Percentiles rank a stretch among this genome's conserved stretches.
These are phyloP conservation scores for Pangasius larnaudii DNA, from an alignment of 2,797 vertebrate genomes.

Conservation along the genomic window DNA sequence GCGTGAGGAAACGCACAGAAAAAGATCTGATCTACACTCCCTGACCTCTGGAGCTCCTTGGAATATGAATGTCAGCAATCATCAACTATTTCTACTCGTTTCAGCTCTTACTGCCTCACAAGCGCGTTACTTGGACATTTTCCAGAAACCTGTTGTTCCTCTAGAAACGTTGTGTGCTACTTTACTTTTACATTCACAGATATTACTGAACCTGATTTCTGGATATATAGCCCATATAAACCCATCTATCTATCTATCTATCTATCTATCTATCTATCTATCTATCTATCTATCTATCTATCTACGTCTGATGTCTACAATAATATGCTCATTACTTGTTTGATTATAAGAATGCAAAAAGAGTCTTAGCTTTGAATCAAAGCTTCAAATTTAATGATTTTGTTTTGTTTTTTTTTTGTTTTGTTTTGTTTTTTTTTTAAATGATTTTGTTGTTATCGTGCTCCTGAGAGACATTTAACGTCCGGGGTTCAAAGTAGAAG, in stretches of 20 bases:
- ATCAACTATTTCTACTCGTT: not conserved
- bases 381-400: not conserved
- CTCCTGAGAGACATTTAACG: not conserved
- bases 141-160: not conserved
- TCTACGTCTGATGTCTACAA: not conserved
- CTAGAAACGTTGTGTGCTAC: not conserved
- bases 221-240: too few species aligned
- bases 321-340: not conserved
- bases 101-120: not conserved
- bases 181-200: not conserved
- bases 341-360: not conserved
- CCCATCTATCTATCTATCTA: too few species aligned
- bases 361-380: not conserved
- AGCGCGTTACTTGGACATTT: not conserved
- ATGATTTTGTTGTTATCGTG: not conserved
- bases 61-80: not conserved
- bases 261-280: not conserved
- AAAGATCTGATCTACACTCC: not conserved
- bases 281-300: not conserved
- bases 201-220: not conserved
- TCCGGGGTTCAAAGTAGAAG: not conserved
- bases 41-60: not conserved
- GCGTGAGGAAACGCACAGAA: not conserved
- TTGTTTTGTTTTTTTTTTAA: too few species aligned
- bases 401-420: too few species aligned